phyloP scores from a whole-genome alignment of 2,113 vertebrate species.

The Entomyzon cyanotis region DNA sequence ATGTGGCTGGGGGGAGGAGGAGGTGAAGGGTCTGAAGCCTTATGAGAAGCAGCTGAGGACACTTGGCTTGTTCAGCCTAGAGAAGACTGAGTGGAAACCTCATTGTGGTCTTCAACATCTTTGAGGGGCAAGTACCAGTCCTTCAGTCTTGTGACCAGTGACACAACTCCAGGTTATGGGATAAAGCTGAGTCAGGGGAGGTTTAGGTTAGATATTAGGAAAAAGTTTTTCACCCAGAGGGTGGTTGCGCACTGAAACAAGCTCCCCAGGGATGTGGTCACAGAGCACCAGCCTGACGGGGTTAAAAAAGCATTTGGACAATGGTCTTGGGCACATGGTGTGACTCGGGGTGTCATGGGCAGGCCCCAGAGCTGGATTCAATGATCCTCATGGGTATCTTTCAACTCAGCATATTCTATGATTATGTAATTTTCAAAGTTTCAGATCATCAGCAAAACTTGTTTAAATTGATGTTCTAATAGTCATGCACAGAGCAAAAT shows the following conservation, averaged over 20 bases:
- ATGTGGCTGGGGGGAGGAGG: not conserved
- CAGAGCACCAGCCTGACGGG: not conserved
- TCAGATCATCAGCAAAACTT: not conserved
- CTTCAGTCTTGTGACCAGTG: not conserved
- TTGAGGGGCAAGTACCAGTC: rapidly evolving
- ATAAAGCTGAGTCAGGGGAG: not conserved
- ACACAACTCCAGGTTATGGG: rapidly evolving
- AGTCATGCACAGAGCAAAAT: not conserved
- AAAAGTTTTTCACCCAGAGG: not conserved
- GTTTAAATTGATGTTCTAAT: not conserved
- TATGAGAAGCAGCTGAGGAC: not conserved
- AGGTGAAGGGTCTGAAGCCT: not conserved
- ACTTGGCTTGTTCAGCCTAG: not conserved
- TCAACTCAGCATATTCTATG: not conserved
- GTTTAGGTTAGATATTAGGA: not conserved
- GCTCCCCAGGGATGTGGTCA: not conserved
- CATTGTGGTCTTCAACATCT: not conserved
- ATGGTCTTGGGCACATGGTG: too few relatives aligned
- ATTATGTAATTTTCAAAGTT: not conserved
- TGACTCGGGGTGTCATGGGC: not conserved
- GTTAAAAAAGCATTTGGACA: not conserved
- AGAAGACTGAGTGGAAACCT: not conserved
- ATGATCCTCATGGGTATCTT: not conserved
- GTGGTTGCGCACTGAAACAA: not conserved
- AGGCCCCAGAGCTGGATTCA: rapidly evolving